Evolutionary conservation across 2,113 vertebrate genomes (phyloP), one percentile per base, ranked within the genome.

Genomic region (Plecturocebus donacophilus): DNA sequence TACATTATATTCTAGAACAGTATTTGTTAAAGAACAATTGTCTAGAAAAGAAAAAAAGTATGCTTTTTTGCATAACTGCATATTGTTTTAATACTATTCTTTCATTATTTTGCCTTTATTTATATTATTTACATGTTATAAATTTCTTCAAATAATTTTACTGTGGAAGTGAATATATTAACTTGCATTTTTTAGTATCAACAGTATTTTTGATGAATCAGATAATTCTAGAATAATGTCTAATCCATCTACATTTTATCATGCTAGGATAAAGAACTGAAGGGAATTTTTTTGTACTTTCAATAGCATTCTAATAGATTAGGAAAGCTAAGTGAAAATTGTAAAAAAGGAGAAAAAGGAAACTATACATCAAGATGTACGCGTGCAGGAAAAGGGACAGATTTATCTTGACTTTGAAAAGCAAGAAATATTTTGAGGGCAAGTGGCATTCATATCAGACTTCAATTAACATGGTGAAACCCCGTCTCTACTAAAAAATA

Each of bases 141-240:
- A 45, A 38, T 94, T 79, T 96, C 30, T 64, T 95, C 49, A n/a
- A 97, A 52, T 8, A 87, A 85, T 8, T 83, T 91, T 83, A 35
- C 25, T 30, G 38, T 81, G 14, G 3, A 11, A 87, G 27, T 52
- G 14, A 35, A 49, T 81, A 32, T 79, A 80, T 94, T 64, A 76
- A 70, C 83, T 20, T 75, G 13, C 1, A 52, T 64, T 93, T 94
- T 96, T 20, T 61, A 64, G 11, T 68, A 38, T 23, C 17, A 3
- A 17, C 47, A 84, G 5, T 70, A 82, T 84, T n/a, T 94, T 96
- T 84, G 75, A 56, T 30, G 17, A 12, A 3, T 85, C 54, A 93
- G 56, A 80, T 42, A 80, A 81, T 73, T 30, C 30, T 30, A 40
- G 27, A 85, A 90, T 71, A 84, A 38, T 56, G 45, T 47, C 16